These are phyloP conservation scores for Anthopleura sola DNA, from an alignment of 64 coral and sea anemone genomes.

Conservation along the genomic window DNA sequence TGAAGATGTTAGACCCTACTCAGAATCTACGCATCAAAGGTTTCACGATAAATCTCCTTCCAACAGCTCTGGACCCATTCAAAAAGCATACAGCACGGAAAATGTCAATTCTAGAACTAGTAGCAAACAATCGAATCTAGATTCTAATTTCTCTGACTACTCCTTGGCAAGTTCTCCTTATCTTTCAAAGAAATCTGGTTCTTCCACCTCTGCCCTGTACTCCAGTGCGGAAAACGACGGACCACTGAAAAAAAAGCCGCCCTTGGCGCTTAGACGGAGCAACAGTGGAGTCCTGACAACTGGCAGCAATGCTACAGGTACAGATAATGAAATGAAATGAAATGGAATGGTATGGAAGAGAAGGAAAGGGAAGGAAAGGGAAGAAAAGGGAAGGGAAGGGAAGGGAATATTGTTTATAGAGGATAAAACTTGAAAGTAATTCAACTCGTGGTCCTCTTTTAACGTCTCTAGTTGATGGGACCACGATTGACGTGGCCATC, in stretches of 20 bases:
- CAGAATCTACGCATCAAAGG: not conserved
- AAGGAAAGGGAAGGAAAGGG: too few relatives aligned
- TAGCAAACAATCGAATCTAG: not conserved
- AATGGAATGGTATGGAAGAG: too few relatives aligned
- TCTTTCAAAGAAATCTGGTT: constrained; percentile 3
- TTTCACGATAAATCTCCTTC: not conserved
- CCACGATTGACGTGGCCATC: too few relatives aligned
- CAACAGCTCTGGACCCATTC: not conserved
- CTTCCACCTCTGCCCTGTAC: not conserved
- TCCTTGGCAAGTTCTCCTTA: not conserved
- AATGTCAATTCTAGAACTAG: not conserved
- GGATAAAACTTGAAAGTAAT: too few relatives aligned
- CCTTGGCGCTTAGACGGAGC: not conserved
- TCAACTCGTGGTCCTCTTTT: too few relatives aligned
- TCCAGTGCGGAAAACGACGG: not conserved
- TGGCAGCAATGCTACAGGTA: not conserved
- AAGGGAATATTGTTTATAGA: too few relatives aligned
- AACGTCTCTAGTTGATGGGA: too few relatives aligned
- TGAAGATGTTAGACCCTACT: not conserved
- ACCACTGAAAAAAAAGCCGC: not conserved
- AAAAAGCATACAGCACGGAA: not conserved
- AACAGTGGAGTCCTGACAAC: not conserved
- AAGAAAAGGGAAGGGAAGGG: too few relatives aligned
- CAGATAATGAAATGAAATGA: too few relatives aligned
- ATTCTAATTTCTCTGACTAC: not conserved